Evolutionary conservation across 2,113 vertebrate species (phyloP), one percentile per base, ranked within the genome.

Genomic region (Empidonax traillii): DNA sequence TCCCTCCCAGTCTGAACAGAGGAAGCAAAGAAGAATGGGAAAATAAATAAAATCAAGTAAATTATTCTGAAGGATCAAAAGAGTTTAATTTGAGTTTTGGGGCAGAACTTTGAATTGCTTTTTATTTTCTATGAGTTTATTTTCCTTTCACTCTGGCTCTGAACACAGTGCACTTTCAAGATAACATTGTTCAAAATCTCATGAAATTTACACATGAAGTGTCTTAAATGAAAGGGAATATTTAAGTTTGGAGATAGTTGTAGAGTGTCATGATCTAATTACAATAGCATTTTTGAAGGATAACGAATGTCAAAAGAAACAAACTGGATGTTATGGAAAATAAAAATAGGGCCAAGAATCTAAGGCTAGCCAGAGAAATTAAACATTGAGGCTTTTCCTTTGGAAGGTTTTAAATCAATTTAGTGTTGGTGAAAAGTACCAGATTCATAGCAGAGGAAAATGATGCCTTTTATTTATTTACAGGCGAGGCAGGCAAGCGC

Each of bases 371-470:
- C 82, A 93, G 93, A 87, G 47, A 96, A 96, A 87, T 93, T 95
- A 91, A 96, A 96, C 59, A 89, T 55, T 89, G 89, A 96, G 87
- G 75, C 55, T 96, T 96, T 96, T 96, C 78, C 85, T 95, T 89
- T 90, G 95, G 93, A 96, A 91, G 78, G 39, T 90, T 96, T 96
- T 88, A 94, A 96, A 88, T 88, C 75, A 90, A n/a, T 96, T 87
- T 91, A 86, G 71, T 77, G 58, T 90, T 85, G 75, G 43, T 77
- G 24, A 85, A 85, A 94, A 81, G 56, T 51, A 61, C 80, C 91
- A 96, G 78, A 68, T 73, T 71, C 87, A 80, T 47, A 88, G 87
- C 62, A 71, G 89, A 96, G 85, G 67, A 97, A 96, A 96, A 93
- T 95, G 56, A 94, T 93, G 94, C 82, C 71, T 91, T 95, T 89